Conservation (phyloP, 2,888 invertebrate species). For the Leptothorax acervorum region DNA sequence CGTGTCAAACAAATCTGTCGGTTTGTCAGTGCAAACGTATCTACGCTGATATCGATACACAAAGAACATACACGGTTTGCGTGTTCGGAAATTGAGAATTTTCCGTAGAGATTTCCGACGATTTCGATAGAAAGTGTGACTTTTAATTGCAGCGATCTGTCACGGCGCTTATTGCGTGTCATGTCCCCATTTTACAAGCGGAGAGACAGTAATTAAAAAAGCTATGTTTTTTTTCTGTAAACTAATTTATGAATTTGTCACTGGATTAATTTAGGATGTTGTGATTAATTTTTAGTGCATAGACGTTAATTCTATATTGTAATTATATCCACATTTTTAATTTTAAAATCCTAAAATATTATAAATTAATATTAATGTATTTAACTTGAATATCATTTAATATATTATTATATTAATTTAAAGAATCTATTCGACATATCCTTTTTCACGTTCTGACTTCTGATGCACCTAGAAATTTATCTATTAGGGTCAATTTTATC, state of each 20-base stretch:
- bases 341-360: not conserved
- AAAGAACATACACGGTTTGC: not conserved
- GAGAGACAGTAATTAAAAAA: not conserved
- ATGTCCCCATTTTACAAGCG: not conserved
- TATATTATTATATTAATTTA: not conserved
- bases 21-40: not conserved
- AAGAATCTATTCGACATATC: not conserved
- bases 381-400: too few species aligned
- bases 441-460: not conserved
- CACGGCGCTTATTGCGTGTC: not conserved
- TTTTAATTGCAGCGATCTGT: constrained; percentile 34
- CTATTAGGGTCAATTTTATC: not conserved
- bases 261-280: not conserved
- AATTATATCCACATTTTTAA: not conserved
- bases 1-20: not conserved
- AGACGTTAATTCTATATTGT: not conserved
- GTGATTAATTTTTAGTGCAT: not conserved
- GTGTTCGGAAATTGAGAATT: constrained; percentile 15
- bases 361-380: not conserved
- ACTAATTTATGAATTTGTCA: constrained; percentile 5
- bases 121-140: constrained; percentile 23
- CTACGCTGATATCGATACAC: not conserved
- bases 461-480: not conserved
- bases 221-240: not conserved
- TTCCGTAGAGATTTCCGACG: not conserved